These are phyloP conservation scores for Frankliniella fusca DNA, from an alignment of 2,888 invertebrate species.

Conservation along the genomic window DNA sequence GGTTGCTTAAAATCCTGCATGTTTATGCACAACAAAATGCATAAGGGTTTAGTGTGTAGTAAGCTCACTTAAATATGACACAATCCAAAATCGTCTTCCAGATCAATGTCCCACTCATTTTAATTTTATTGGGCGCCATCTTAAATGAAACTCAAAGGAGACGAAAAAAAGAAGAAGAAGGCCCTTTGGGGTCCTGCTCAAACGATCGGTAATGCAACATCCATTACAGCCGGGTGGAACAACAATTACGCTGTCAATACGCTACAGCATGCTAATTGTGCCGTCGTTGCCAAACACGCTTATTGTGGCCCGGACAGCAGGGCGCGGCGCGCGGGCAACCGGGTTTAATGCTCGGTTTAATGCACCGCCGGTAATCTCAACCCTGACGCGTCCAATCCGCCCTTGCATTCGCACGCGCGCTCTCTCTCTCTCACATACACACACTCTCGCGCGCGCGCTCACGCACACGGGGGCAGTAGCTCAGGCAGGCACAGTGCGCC, in stretches of 20 bases:
- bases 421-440: neutral
- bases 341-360: neutral
- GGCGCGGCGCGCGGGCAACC: neutral
- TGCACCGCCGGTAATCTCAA: neutral
- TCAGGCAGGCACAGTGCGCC: neutral
- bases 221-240: neutral
- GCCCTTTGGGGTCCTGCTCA: neutral
- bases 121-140: no score
- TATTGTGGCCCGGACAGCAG: neutral
- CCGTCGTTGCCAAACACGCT: neutral
- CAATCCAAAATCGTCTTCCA: no score
- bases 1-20: no score
- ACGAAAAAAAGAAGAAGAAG: no score
- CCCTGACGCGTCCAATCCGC: neutral
- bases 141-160: no score
- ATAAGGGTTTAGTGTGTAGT: no score
- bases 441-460: no score
- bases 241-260: conserved; percentile 20
- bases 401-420: neutral
- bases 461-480: no score
- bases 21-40: no score
- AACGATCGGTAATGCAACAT: neutral
- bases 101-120: no score
- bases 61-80: no score
- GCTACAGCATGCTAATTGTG: conserved; percentile 13